These are phyloP conservation scores for Scaptomyza graminum DNA, from an alignment of 1,140 invertebrate species.

Conservation along the genomic window DNA sequence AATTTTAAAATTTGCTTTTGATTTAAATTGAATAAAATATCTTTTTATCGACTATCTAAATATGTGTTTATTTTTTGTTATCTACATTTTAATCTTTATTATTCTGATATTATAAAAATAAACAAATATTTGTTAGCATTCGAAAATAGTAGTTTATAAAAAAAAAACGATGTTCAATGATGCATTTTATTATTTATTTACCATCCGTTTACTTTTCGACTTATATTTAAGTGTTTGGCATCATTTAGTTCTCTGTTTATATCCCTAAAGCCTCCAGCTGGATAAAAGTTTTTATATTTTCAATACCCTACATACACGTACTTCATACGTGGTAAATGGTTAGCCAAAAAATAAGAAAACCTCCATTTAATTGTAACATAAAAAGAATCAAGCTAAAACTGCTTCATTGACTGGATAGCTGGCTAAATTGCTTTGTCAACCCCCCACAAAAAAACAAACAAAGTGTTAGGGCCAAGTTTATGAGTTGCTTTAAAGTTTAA, in stretches of 20 bases:
- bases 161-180: too few species aligned
- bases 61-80: too few species aligned
- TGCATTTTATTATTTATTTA: too few species aligned
- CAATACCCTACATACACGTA: neutral
- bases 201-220: too few species aligned
- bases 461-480: constrained; percentile 50
- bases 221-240: neutral
- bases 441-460: neutral
- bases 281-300: neutral
- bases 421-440: constrained; percentile 26
- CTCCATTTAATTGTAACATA: constrained; percentile 18
- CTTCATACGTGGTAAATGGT: neutral
- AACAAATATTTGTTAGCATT: too few species aligned
- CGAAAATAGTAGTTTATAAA: too few species aligned
- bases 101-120: too few species aligned
- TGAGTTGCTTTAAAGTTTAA: constrained; percentile 75
- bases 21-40: too few species aligned
- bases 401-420: constrained; percentile 24
- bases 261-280: too few species aligned
- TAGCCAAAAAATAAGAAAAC: neutral
- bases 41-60: too few species aligned
- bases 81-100: too few species aligned
- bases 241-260: neutral
- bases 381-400: constrained; percentile 25
- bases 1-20: too few species aligned